These are phyloP conservation scores for Subacronicta megacephala DNA, from an alignment of 2,888 invertebrate species.

Conservation along the genomic window DNA sequence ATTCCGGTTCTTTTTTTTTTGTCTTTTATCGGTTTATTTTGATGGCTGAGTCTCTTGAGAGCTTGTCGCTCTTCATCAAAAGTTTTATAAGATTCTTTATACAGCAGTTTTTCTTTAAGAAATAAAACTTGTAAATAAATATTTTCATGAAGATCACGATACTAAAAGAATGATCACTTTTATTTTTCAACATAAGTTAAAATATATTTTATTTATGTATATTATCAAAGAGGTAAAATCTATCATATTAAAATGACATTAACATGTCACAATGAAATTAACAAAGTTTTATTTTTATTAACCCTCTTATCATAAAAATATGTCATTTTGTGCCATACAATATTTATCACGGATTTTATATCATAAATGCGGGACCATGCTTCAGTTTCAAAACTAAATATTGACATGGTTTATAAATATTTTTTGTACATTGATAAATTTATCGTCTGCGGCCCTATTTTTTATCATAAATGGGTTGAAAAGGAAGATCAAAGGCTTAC, in stretches of 20 bases:
- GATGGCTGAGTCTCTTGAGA: constrained; percentile 2
- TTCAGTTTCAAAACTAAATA: constrained; percentile 28
- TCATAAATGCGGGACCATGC: constrained; percentile 25
- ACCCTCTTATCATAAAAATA: neutral
- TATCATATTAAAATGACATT: no score
- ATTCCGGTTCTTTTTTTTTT: constrained; percentile 23
- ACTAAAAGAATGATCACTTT: no score
- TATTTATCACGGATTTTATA: constrained; percentile 6
- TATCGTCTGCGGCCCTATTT: constrained; percentile 28
- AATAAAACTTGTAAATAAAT: no score
- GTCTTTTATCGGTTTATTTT: constrained; percentile 17
- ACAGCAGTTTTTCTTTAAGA: no score
- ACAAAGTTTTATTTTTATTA: neutral
- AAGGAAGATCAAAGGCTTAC: constrained; percentile 26
- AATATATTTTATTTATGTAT: no score
- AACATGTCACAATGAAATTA: no score
- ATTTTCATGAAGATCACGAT: no score
- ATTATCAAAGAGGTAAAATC: no score
- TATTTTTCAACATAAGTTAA: no score
- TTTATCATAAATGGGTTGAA: constrained; percentile 13
- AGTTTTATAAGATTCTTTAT: neutral
- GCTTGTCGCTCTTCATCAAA: constrained; percentile 3
- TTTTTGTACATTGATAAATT: constrained; percentile 17
- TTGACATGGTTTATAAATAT: constrained; percentile 24
- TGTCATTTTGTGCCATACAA: constrained; percentile 1